phyloP scores from a whole-genome alignment of 2,888 invertebrate genomes.

The Pocota personata region DNA sequence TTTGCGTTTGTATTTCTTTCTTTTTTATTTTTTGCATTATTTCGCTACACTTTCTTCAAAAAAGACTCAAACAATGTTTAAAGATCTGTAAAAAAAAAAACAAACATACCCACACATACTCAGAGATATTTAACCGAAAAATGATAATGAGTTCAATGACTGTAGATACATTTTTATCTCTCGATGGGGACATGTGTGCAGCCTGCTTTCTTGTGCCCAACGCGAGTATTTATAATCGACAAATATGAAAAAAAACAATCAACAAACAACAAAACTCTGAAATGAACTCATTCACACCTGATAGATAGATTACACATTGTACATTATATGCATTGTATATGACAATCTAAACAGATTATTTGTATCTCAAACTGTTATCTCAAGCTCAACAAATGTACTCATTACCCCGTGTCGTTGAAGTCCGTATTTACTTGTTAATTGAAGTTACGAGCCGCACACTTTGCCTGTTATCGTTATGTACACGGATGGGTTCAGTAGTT shows the following conservation, averaged over 20 bases:
- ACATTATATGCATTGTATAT: no score
- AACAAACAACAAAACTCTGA: constrained; percentile 6
- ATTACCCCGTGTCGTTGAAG: background rate
- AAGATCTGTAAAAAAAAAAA: constrained; percentile 27
- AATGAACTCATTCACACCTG: constrained; percentile 33
- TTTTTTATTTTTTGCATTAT: constrained; percentile 18
- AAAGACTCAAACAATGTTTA: background rate
- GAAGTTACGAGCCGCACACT: background rate
- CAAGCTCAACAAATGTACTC: background rate
- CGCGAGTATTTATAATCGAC: constrained; percentile 21
- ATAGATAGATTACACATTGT: constrained; percentile 17
- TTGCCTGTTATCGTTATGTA: background rate
- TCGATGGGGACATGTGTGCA: constrained; percentile 36
- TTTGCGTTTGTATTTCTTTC: constrained; percentile 16
- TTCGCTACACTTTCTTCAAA: constrained; percentile 49
- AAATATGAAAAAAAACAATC: background rate
- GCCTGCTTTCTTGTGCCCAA: constrained; percentile 31
- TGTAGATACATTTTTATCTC: constrained; percentile 65
- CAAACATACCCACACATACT: constrained; percentile 6
- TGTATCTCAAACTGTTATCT: constrained; percentile 12
- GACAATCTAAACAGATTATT: constrained; percentile 24
- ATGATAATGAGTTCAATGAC: constrained; percentile 72
- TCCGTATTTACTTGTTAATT: constrained; percentile 25
- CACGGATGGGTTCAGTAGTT: background rate
- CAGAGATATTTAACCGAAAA: constrained; percentile 35